Base-by-base conservation (phyloP, 2,888 invertebrate genomes). In the Zhengitettix transpicula region DNA sequence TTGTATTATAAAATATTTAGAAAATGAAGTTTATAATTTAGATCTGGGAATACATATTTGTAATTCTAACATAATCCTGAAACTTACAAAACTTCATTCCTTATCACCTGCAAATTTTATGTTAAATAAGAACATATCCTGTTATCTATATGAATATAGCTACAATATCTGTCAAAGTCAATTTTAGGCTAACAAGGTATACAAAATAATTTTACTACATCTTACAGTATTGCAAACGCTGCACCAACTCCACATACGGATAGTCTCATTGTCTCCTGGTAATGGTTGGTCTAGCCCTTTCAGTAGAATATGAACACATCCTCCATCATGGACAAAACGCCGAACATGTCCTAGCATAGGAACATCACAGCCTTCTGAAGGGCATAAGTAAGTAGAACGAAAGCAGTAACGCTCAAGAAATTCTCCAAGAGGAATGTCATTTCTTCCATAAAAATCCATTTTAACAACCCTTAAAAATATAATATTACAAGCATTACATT, bases 381-480 rank as follows among this genome's bases (percentile, higher is more conserved):
- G 87, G 69, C 97, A 98, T 62, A 83, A 82, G 72, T 92, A 93
- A 1, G 86, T 82, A 10, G 83, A 77, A 61, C 89, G 84, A 72
- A 96, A 90, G 72, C 96, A 97, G 71, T 95, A 96, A 61, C 88
- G 82, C 70, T 95, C 90, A 54, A 99, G 77, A 71, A 98, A 99
- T 64, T 87, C 87, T 44, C 97, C 98, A 54, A 99, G 75, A 1
- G 96, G 89, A 67, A 98, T 94, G 73, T 99, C 99, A 70, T 95
- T 91, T 28, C 85, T 81, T 0, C 94, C 94, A 73, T 99, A 99
- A 76, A 95, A 89, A 69, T 92, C 89, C 94, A 99, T 98, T 59
- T 84, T 83, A 0, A 92, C 87, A 58, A 91, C 82, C 85, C 87
- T 87, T 66, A 40, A 47, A 47, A 47, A 47, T 3, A n/a, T 5